phyloP scores from a whole-genome alignment of 2,797 vertebrate genomes.

The Meda fulgida region DNA sequence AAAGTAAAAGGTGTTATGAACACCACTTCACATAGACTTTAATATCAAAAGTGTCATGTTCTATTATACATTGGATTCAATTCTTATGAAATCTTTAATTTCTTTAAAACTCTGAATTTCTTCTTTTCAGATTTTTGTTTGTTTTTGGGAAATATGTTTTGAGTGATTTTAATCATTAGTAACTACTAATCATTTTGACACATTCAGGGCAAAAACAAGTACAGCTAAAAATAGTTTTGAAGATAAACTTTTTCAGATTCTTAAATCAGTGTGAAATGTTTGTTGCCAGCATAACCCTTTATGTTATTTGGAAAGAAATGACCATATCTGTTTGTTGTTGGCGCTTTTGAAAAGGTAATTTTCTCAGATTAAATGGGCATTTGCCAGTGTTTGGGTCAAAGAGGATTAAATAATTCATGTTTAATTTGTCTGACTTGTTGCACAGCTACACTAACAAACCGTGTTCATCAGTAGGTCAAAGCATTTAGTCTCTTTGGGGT shows the following conservation, averaged over 20 bases:
- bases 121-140: background rate
- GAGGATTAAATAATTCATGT: conserved; percentile 9
- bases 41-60: background rate
- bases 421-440: conserved; percentile 17
- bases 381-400: background rate
- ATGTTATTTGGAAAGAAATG: background rate
- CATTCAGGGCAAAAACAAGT: background rate
- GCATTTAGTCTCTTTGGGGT: background rate
- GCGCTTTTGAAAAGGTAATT: background rate
- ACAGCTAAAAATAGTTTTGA: background rate
- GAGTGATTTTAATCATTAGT: background rate
- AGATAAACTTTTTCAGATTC: background rate
- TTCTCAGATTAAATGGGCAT: background rate
- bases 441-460: background rate
- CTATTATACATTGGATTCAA: background rate
- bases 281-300: background rate
- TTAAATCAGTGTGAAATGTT: background rate
- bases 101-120: background rate
- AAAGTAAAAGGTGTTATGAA: background rate
- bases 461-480: background rate
- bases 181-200: background rate
- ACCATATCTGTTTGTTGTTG: background rate
- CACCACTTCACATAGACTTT: background rate
- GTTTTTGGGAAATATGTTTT: background rate
- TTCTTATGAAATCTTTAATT: background rate